phyloP scores from a whole-genome alignment of 2,888 invertebrate species.

The Harmothoe impar region DNA sequence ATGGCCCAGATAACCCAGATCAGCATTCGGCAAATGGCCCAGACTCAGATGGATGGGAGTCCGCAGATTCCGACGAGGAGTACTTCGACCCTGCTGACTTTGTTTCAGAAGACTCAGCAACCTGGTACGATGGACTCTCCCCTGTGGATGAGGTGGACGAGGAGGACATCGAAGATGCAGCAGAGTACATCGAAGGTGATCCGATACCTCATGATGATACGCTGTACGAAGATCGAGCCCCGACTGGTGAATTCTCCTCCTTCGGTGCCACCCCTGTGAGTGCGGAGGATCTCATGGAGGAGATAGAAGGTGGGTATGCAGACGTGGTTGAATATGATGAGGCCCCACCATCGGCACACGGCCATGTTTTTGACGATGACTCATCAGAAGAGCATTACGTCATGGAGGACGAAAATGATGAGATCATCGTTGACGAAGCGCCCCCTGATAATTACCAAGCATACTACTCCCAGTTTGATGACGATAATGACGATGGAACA shows the following conservation, averaged over 20 bases:
- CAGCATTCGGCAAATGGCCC: background rate
- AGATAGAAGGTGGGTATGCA: background rate
- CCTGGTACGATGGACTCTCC: background rate
- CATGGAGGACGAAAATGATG: background rate
- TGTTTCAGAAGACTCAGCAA: background rate
- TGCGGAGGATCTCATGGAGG: conserved; percentile 45
- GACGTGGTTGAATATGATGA: conserved; percentile 27
- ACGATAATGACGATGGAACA: background rate
- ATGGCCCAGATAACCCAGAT: no score
- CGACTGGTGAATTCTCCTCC: background rate
- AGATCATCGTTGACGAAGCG: background rate
- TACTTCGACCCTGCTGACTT: background rate
- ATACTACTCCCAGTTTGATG: conserved; percentile 22
- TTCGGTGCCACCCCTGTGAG: background rate
- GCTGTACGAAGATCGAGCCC: background rate
- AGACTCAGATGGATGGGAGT: conserved; percentile 7
- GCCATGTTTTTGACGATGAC: background rate
- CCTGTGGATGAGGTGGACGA: background rate
- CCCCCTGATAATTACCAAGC: background rate
- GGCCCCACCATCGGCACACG: background rate
- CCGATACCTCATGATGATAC: background rate
- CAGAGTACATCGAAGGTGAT: background rate
- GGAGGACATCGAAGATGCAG: background rate
- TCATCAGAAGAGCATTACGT: background rate
- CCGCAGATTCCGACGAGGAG: background rate